phyloP scores from a whole-genome alignment of 2,797 vertebrate genomes.

The Pyrocephalus nanus region DNA sequence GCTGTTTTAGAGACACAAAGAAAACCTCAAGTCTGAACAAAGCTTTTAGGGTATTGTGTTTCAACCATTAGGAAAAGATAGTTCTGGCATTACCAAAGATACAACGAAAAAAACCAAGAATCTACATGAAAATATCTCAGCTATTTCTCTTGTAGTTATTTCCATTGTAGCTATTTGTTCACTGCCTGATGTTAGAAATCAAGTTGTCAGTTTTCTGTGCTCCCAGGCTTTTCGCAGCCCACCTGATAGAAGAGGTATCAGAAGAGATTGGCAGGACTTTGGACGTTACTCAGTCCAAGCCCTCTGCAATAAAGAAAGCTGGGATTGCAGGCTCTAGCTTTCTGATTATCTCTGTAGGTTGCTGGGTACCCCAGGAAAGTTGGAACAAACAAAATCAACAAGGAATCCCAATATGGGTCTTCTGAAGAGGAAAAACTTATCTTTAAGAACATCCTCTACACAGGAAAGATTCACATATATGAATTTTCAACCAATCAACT shows the following conservation, averaged over 20 bases:
- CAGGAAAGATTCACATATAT: neutral
- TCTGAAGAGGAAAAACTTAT: neutral
- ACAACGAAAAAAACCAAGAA: neutral
- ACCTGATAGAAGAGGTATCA: neutral
- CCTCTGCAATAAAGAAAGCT: neutral
- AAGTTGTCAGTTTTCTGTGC: neutral
- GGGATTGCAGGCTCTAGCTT: neutral
- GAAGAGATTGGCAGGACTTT: neutral
- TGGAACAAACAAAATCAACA: neutral
- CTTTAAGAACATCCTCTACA: neutral
- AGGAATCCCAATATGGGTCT: neutral
- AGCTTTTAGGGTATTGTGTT: neutral
- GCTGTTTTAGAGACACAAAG: conserved; percentile 1
- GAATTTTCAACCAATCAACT: neutral
- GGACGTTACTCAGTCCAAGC: neutral
- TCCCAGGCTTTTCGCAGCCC: neutral
- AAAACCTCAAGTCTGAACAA: neutral
- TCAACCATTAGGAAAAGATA: neutral
- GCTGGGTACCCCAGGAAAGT: neutral
- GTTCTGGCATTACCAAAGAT: neutral
- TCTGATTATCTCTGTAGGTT: neutral
- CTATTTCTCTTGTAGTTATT: neutral
- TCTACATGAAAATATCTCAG: neutral
- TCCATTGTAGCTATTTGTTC: neutral
- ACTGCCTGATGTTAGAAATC: neutral